These are phyloP conservation scores for Umimayanthus kanabou DNA, from an alignment of 92 coral and sea anemone genomes.

Conservation along the genomic window DNA sequence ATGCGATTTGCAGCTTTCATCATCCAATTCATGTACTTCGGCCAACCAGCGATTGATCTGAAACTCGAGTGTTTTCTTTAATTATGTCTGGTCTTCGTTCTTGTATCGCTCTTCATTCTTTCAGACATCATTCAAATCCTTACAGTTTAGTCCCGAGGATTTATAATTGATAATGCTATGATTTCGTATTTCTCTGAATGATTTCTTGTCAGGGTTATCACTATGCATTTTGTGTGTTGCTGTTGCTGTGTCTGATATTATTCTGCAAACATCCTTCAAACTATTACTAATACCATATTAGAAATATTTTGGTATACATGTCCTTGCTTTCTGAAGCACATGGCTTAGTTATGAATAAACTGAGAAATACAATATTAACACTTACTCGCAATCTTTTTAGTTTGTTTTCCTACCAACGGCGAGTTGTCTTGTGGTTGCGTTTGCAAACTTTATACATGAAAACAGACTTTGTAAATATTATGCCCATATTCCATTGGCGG, in stretches of 20 bases:
- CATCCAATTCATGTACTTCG: not conserved
- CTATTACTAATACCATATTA: not conserved
- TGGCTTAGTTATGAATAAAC: not conserved
- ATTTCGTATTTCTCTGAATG: not conserved
- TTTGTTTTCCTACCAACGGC: not conserved
- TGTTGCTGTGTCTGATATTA: too few species aligned
- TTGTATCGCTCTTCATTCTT: not conserved
- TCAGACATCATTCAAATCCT: not conserved
- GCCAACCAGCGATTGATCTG: not conserved
- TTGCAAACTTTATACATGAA: slow-evolving; percentile 22
- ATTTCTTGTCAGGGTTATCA: not conserved
- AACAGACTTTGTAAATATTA: slow-evolving; percentile 10
- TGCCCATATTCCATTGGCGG: slow-evolving; percentile 3
- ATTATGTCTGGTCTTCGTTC: not conserved
- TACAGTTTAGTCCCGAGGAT: not conserved
- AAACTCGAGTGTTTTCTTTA: not conserved
- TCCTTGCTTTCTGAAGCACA: not conserved
- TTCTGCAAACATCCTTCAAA: not conserved
- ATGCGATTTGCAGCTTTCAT: slow-evolving; percentile 3
- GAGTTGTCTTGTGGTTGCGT: slow-evolving; percentile 1
- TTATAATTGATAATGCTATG: not conserved
- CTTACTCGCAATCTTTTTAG: not conserved
- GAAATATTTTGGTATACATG: not conserved
- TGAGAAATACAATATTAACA: not conserved
- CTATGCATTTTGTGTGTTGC: too few species aligned